These are phyloP conservation scores for Cataglyphis altisquamis DNA, from an alignment of 2,888 invertebrate genomes.

Conservation along the genomic window DNA sequence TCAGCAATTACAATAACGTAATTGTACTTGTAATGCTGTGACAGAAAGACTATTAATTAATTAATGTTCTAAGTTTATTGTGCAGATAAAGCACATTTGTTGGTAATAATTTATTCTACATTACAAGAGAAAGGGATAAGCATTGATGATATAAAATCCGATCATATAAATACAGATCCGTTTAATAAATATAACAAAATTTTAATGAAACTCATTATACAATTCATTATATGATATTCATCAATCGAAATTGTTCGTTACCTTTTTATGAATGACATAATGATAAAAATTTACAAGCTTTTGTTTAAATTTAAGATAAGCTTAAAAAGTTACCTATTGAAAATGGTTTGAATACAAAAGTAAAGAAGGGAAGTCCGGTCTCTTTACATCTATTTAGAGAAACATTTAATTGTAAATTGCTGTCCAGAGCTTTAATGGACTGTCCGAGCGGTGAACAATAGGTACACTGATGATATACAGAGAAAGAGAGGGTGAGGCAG, in stretches of 20 bases:
- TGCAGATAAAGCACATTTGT: neutral
- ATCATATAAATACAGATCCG: neutral
- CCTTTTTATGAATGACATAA: neutral
- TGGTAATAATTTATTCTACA: constrained; percentile 4
- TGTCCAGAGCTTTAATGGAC: constrained; percentile 72
- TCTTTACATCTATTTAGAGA: constrained; percentile 66
- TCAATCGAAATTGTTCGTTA: neutral
- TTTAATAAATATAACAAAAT: constrained; percentile 26
- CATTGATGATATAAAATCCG: constrained; percentile 21
- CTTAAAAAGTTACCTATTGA: neutral
- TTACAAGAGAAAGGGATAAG: neutral
- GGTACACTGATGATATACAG: constrained; percentile 22
- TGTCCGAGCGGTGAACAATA: constrained; percentile 69
- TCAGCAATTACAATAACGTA: neutral
- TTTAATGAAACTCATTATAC: constrained; percentile 18
- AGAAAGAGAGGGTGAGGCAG: neutral
- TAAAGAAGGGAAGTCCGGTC: constrained; percentile 48
- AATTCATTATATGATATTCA: neutral
- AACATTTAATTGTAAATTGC: constrained; percentile 73
- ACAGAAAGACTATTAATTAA: neutral
- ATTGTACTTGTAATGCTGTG: neutral
- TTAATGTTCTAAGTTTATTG: constrained; percentile 24
- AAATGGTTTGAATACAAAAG: constrained; percentile 47
- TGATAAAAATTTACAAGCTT: neutral
- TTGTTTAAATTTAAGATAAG: neutral